Conservation (phyloP, 2,797 vertebrate genomes). For the Gymnothorax reevesii region DNA sequence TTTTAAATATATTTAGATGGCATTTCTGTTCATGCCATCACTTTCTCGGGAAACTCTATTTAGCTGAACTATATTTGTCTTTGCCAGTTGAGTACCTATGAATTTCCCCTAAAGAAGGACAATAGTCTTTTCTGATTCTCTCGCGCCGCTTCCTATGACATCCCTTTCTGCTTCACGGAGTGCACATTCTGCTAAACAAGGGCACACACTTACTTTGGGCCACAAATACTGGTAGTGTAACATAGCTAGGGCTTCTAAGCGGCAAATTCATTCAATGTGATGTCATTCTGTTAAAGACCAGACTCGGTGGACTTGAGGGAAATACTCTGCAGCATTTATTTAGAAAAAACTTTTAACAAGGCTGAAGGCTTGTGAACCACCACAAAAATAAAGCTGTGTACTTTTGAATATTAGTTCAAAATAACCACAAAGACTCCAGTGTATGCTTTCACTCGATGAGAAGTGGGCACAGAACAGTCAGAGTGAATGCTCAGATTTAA, state of each 20-base stretch:
- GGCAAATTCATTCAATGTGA: slow-evolving; percentile 72
- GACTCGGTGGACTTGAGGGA: slow-evolving; percentile 73
- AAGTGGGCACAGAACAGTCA: slow-evolving; percentile 70
- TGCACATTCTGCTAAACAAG: slow-evolving; percentile 40
- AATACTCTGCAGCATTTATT: slow-evolving; percentile 65
- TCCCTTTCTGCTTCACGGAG: slow-evolving; percentile 49
- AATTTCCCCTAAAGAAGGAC: slow-evolving; percentile 64
- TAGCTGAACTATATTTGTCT: slow-evolving; percentile 41
- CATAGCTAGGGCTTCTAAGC: slow-evolving; percentile 60
- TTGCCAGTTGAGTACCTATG: slow-evolving; percentile 61
- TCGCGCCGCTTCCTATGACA: slow-evolving; percentile 60
- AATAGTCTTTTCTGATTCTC: slow-evolving; percentile 63
- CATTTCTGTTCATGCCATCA: slow-evolving; percentile 27
- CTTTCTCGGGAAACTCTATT: slow-evolving; percentile 42
- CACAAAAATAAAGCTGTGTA: slow-evolving; percentile 53
- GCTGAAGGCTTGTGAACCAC: slow-evolving; percentile 63
- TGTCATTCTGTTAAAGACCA: slow-evolving; percentile 60
- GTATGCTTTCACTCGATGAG: slow-evolving; percentile 65
- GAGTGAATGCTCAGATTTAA: slow-evolving; percentile 57
- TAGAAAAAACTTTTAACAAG: slow-evolving; percentile 68
- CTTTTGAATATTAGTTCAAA: slow-evolving; percentile 67
- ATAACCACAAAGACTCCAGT: slow-evolving; percentile 72
- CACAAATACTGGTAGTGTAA: slow-evolving; percentile 60
- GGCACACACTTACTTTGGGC: slow-evolving; percentile 4
- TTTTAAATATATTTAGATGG: not conserved